Base-by-base conservation (phyloP, 2,113 vertebrate genomes). In the Tautogolabrus adspersus region DNA sequence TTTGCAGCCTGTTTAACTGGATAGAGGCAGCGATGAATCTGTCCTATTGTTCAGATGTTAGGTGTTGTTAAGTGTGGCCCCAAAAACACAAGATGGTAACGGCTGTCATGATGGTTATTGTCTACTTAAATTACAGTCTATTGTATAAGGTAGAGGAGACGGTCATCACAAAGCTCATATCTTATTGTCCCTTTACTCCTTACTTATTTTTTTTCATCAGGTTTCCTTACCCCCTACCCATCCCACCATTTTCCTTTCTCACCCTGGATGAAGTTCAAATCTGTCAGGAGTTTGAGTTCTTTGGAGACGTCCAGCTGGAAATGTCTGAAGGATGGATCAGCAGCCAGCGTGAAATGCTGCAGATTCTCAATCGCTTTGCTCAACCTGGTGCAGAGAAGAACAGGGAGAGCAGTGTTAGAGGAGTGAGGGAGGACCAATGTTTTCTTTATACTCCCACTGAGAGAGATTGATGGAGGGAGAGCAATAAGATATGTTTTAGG, bases 261-360 rank as follows among this genome's bases (percentile, higher is more conserved):
- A 98, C 97, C 97, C 94, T 95, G 93, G 85, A 97, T 95, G 84
- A 98, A 99, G 90, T 94, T 96, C 73, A 99, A 92, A 61, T 97
- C 96, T 0, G 95, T 96, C 81, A 99, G 93, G 49, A 97, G 91
- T 89, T 97, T 98, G 84, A 98, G 95, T 84, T 99, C 97, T 60
- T 96, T 94, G 84, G 96, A 96, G 77, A 97, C 95, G 0, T 99
- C 97, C 91, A 99, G 92, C 93, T 98, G 97, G 92, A 97, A 97
- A 70, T 96, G 96, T 87, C 95, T 95, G 93, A 99, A 98, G 38
- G 97, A 98, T 21, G 97, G 94, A 5, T 95, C 96, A 22, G 96
- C 96, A 0, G 95, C 95, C 1, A 97, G 93, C 23, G 94, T 94
- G 93, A 98, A 98, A 16, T 92, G 95, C 94, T 98, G 97, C 44